A percentile compares a stretch with the other conserved stretches of the same genome.
Conservation (phyloP, 2,797 vertebrate genomes). For the Tapirus indicus region DNA sequence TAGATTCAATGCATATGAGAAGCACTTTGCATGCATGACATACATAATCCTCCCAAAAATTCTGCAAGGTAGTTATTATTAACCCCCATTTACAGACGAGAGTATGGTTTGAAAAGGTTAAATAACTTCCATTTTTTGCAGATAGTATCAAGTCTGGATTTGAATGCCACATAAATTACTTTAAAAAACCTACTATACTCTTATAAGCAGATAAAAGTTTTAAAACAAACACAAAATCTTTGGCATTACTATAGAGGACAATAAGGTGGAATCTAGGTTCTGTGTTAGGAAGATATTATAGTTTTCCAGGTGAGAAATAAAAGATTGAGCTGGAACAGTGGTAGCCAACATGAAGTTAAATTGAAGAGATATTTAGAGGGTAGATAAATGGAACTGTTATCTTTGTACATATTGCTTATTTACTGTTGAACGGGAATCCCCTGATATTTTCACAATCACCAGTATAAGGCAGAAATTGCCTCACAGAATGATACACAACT, state of each 20-base stretch:
- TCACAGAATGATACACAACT: not conserved
- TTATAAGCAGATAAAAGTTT: not conserved
- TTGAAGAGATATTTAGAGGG: not conserved
- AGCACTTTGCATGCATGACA: not conserved
- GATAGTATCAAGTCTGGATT: not conserved
- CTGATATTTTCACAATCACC: not conserved
- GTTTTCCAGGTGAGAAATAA: conserved; percentile 2
- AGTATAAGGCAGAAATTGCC: not conserved
- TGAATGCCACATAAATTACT: not conserved
- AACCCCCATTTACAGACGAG: not conserved
- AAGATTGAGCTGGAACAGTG: not conserved
- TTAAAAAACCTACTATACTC: not conserved
- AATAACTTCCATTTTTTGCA: not conserved
- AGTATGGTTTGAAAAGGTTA: not conserved
- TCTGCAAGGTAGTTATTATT: not conserved
- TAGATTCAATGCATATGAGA: not conserved
- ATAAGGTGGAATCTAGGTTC: not conserved
- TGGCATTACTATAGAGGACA: not conserved
- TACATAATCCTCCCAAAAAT: not conserved
- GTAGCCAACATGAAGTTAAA: not conserved
- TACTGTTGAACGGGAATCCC: not conserved
- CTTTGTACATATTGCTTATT: not conserved
- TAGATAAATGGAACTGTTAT: conserved; percentile 15
- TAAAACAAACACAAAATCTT: not conserved
- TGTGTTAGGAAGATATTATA: not conserved